Evolutionary conservation across 2,888 invertebrate genomes (phyloP), one percentile per base, ranked within the genome.

Genomic region (Adelphocoris suturalis): DNA sequence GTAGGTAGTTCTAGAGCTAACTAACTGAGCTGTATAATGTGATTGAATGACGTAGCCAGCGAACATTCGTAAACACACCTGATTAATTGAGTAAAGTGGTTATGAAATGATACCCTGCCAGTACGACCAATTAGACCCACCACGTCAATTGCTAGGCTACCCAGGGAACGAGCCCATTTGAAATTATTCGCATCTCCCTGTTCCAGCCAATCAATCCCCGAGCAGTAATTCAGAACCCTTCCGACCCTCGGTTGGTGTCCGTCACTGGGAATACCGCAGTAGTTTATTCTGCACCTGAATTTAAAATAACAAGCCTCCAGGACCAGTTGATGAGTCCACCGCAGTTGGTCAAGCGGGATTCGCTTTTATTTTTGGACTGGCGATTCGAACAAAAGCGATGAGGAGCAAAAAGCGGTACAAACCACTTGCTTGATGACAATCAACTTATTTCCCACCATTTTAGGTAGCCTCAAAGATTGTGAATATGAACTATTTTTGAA

Each of bases 271-370:
- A 78, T 47, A 47, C 37, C 47, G 78, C 47, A 47, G 78, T 37
- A 23, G 37, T 85, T 85, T 85, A 85, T 85, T 85, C 28, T 57
- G n/a, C 85, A 85, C 85, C 85, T 85, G 85, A 85, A 85, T 85
- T 85, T 85, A 85, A 85, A 85, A 85, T 85, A 85, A 84, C 84
- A 48, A 55, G 78, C 78, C 23, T 78, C 78, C 78, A 37, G 46
- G 16, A 2, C 46, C 1, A 46, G 78, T 78, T 78, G 78, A 78
- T 78, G 78, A 78, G 78, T 37, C 46, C 19, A 16, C 46, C 68
- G 68, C 68, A 68, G 68, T 68, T 68, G 11, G 23, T 68, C 4
- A 23, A 68, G 19, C 23, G 68, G 68, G 19, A 23, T 23, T 68
- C 3, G 27, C 23, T 68, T 3, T 9, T 23, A 68, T 68, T 68